phyloP scores from a whole-genome alignment of 1,140 invertebrate genomes.

The Paramacrobiotus metropolitanus region DNA sequence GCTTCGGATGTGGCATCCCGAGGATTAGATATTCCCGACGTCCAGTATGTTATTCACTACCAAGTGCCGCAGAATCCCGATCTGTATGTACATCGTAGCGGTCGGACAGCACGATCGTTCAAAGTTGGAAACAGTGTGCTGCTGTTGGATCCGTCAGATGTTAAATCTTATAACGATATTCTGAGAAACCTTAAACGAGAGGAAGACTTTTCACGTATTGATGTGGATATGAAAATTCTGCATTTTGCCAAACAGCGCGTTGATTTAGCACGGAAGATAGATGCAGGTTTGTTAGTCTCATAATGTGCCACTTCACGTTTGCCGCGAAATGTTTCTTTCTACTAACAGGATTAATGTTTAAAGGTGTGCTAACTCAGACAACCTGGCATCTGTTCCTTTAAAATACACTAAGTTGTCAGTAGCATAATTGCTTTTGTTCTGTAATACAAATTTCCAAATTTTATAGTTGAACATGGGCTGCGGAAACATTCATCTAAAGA shows the following conservation, averaged over 20 bases:
- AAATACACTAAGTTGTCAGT: too few species aligned
- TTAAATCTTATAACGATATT: slow-evolving; percentile 49
- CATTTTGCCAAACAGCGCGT: slow-evolving; percentile 42
- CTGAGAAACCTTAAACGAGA: slow-evolving; percentile 46
- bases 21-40: slow-evolving; percentile 76
- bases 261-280: slow-evolving; percentile 47
- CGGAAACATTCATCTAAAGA: slow-evolving; percentile 39
- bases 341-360: too few species aligned
- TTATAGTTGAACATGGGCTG: slow-evolving; percentile 38
- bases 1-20: slow-evolving; percentile 95
- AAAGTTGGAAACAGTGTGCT: slow-evolving; percentile 71
- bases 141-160: slow-evolving; percentile 66
- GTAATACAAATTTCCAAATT: too few species aligned
- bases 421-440: too few species aligned
- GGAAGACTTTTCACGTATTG: slow-evolving; percentile 55
- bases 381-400: too few species aligned
- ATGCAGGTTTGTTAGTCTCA: too few species aligned
- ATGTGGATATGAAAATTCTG: slow-evolving; percentile 42
- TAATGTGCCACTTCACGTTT: too few species aligned
- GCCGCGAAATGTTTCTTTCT: too few species aligned
- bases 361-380: too few species aligned
- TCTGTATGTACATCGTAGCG: slow-evolving; percentile 80
- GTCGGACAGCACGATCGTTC: slow-evolving; percentile 68
- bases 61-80: slow-evolving; percentile 37
- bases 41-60: slow-evolving; percentile 90